Evolutionary conservation across 1,140 invertebrate species (phyloP), one percentile per base, ranked within the genome.

Genomic region (Drosophila bifasciata): DNA sequence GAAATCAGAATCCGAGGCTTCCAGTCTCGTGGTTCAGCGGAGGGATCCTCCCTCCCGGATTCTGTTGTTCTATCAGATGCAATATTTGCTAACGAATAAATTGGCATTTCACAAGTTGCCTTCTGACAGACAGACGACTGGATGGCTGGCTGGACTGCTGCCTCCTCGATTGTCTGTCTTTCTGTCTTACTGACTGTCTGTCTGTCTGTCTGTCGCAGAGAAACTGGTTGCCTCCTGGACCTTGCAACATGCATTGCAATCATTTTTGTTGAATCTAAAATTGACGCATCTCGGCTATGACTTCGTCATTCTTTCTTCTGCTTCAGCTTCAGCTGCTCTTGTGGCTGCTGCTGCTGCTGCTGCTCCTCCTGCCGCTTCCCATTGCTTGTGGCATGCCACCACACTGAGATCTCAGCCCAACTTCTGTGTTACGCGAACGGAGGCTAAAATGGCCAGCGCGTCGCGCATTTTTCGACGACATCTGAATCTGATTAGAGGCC

Each of bases 41-140:
- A 36, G 21, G 23, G 15, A 62, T 21, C 32, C 51, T 50, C 16
- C 44, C 71, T 51, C 23, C 25, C 13, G 15, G 23, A 9, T 43
- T 41, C 43, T 76, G 83, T 85, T 81, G 70, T 88, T 88, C 83
- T 88, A 88, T 88, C 83, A 88, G 83, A 88, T 88, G 83, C 83
- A 88, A 88, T 88, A 88, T 88, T 88, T 88, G 83, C 83, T 88
- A 88, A 88, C 83, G 83, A 88, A 88, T 88, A 88, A 88, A 88
- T 88, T 88, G 83, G 83, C 83, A 88, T 88, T 88, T 88, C 83
- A 88, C 83, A 88, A 88, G 83, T 88, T 77, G 79, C 79, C 75
- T 36, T 64, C 84, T 86, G 83, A 86, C 83, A 88, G 83, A 86
- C 83, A 72, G 79, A 62, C 75, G 74, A 84, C 80, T 84, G 74